Conservation (phyloP, 23 tunicate genomes). For the Trididemnum clinides region DNA sequence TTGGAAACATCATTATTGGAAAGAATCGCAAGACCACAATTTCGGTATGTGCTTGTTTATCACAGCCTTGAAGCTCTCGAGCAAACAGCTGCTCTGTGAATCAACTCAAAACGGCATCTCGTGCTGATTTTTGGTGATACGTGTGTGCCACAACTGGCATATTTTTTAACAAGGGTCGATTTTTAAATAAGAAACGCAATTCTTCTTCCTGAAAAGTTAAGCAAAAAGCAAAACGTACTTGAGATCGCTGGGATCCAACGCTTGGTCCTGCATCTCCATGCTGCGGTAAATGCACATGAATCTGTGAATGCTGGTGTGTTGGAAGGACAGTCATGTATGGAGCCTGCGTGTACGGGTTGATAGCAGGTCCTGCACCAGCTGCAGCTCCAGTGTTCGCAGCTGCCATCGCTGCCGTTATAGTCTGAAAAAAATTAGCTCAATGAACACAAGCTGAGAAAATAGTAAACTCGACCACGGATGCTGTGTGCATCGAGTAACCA, state of each 20-base stretch:
- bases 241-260: constrained; percentile 78
- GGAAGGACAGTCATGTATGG: constrained; percentile 90
- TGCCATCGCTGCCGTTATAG: constrained; percentile 90
- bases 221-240: constrained; percentile 22
- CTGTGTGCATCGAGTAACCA: too few species aligned
- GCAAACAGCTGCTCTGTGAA: too few species aligned
- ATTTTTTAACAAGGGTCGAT: neutral
- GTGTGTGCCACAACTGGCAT: neutral
- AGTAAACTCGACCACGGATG: too few species aligned
- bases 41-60: too few species aligned
- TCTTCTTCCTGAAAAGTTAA: neutral
- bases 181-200: neutral
- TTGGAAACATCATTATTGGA: too few species aligned
- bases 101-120: too few species aligned
- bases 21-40: too few species aligned
- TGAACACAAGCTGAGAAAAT: too few species aligned
- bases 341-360: constrained; percentile 81
- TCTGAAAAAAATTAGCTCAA: constrained; percentile 54
- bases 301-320: constrained; percentile 73
- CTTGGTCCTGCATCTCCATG: constrained; percentile 76
- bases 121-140: too few species aligned
- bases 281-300: constrained; percentile 80
- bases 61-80: too few species aligned
- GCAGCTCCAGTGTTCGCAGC: constrained; percentile 70
- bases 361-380: constrained; percentile 73